These are phyloP conservation scores for Atherinomorus stipes DNA, from an alignment of 2,113 vertebrate species.

Conservation along the genomic window DNA sequence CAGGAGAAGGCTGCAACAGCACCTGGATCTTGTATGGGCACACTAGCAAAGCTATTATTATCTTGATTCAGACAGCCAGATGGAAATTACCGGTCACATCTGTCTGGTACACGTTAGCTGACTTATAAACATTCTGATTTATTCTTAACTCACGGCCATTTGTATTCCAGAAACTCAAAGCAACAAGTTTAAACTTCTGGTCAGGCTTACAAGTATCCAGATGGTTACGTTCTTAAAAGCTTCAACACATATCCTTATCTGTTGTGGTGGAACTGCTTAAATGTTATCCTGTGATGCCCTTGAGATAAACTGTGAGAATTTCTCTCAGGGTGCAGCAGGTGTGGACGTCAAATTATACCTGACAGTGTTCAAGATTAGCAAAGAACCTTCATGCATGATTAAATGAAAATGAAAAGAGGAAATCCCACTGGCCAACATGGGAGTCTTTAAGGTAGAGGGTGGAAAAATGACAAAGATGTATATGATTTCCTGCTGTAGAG, in stretches of 20 bases:
- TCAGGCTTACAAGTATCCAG: background rate
- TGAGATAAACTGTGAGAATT: constrained; percentile 9
- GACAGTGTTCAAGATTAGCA: constrained; percentile 33
- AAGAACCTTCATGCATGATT: constrained; percentile 31
- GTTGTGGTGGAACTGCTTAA: constrained; percentile 1
- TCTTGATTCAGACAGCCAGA: constrained; percentile 36
- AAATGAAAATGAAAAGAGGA: constrained; percentile 34
- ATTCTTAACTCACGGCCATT: constrained; percentile 2
- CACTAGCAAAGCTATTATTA: constrained; percentile 40
- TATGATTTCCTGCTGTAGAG: constrained; percentile 13
- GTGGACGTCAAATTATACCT: constrained; percentile 31
- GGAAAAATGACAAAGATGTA: constrained; percentile 23
- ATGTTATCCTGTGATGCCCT: background rate
- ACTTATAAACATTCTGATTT: constrained; percentile 9
- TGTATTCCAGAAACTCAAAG: constrained; percentile 2
- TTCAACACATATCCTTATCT: constrained; percentile 1
- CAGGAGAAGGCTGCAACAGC: background rate
- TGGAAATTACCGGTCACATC: constrained; percentile 38
- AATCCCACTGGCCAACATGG: constrained; percentile 12
- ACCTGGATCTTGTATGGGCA: constrained; percentile 14
- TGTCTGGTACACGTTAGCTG: constrained; percentile 16
- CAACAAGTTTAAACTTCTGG: constrained; percentile 2
- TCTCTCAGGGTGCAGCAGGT: constrained; percentile 1
- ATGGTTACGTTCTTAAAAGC: constrained; percentile 2
- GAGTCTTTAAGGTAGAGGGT: constrained; percentile 6